phyloP scores from a whole-genome alignment of 2,888 invertebrate species.

The Philaethria dido region DNA sequence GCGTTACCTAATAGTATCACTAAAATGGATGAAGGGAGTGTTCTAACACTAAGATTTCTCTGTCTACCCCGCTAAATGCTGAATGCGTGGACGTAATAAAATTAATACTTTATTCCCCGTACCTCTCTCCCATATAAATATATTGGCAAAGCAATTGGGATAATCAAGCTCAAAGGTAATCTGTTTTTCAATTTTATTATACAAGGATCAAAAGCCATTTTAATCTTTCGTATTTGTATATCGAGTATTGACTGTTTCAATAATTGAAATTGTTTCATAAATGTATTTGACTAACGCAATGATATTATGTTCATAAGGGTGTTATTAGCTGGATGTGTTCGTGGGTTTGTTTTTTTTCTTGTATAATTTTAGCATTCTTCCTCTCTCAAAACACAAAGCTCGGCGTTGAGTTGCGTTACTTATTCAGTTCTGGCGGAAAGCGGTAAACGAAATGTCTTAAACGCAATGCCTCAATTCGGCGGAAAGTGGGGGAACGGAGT shows the following conservation, averaged over 20 bases:
- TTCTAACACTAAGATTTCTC: too few relatives aligned
- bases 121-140: background rate
- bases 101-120: background rate
- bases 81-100: background rate
- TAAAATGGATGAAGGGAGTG: too few relatives aligned
- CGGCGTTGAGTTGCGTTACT: too few relatives aligned
- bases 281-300: background rate
- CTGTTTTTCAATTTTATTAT: slow-evolving; percentile 28
- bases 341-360: background rate
- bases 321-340: background rate
- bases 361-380: background rate
- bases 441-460: too few relatives aligned
- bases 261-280: slow-evolving; percentile 17
- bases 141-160: slow-evolving; percentile 19
- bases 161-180: slow-evolving; percentile 28
- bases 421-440: too few relatives aligned
- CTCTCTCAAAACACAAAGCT: too few relatives aligned
- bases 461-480: too few relatives aligned
- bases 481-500: too few relatives aligned
- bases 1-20: too few relatives aligned
- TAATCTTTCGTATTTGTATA: slow-evolving; percentile 17
- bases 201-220: slow-evolving; percentile 18
- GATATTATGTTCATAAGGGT: background rate
- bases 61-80: too few relatives aligned
- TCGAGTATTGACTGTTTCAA: slow-evolving; percentile 7